Evolutionary conservation across 2,797 vertebrate genomes (phyloP).

Genomic region (Ctenopoma multispine): DNA sequence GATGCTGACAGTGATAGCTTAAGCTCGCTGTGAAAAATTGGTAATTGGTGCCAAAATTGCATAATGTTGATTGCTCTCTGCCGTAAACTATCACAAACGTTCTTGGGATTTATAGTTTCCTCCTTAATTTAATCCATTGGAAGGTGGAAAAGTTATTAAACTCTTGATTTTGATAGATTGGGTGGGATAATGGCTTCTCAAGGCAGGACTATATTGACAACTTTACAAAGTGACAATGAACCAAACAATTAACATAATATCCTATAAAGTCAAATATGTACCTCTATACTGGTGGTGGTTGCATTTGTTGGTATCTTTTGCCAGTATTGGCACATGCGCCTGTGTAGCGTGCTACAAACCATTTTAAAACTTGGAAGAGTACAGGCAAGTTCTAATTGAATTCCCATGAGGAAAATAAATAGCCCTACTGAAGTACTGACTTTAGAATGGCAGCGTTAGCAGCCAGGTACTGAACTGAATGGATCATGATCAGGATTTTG

Average conservation of each 20-base stretch:
- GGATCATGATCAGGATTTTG: too few species aligned
- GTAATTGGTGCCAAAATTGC: slow-evolving; percentile 20
- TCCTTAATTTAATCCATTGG: slow-evolving; percentile 17
- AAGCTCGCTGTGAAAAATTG: slow-evolving; percentile 15
- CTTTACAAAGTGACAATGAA: slow-evolving; percentile 13
- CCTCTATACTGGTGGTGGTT: too few species aligned
- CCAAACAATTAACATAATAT: slow-evolving; percentile 1
- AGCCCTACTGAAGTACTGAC: too few species aligned
- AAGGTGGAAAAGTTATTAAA: slow-evolving; percentile 39
- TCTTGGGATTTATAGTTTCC: slow-evolving; percentile 36
- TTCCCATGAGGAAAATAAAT: too few species aligned
- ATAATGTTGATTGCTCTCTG: slow-evolving; percentile 16
- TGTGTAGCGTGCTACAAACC: too few species aligned
- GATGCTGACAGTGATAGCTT: slow-evolving; percentile 38
- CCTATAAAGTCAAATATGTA: slow-evolving; percentile 16
- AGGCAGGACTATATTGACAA: background rate
- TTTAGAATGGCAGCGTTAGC: too few species aligned
- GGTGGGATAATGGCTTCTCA: slow-evolving; percentile 19
- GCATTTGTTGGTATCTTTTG: too few species aligned
- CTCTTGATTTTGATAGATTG: slow-evolving; percentile 3
- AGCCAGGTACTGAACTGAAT: too few species aligned
- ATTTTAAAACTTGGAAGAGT: too few species aligned
- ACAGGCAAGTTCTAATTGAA: too few species aligned
- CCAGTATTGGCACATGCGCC: too few species aligned
- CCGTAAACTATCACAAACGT: slow-evolving; percentile 18